Percentiles rank a stretch among this genome's conserved stretches.
Evolutionary conservation across 2,888 invertebrate genomes (phyloP).

Genomic region (Drosophila bunnanda): DNA sequence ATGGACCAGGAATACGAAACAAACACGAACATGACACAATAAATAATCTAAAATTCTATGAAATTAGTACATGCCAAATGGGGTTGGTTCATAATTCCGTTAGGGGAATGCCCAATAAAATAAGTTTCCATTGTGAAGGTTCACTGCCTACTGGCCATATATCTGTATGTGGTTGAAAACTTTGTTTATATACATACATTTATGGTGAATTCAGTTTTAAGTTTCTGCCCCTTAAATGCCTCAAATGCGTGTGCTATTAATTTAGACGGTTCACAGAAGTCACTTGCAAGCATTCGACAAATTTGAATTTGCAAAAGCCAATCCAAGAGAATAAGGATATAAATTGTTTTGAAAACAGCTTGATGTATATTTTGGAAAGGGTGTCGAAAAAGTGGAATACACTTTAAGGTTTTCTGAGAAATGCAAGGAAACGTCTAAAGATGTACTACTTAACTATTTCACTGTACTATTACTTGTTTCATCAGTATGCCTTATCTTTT

Average conservation of each 20-base stretch:
- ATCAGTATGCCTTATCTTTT: background rate
- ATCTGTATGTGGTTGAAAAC: background rate
- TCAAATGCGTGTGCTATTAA: conserved; percentile 63
- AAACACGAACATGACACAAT: conserved; percentile 54
- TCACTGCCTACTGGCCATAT: conserved; percentile 32
- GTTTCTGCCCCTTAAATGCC: conserved; percentile 46
- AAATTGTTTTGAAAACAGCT: conserved; percentile 48
- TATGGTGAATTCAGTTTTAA: conserved; percentile 55
- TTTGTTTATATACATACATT: conserved; percentile 4
- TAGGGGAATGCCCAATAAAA: background rate
- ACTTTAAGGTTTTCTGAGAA: background rate
- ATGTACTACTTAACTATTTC: no score
- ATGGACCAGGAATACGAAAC: conserved; percentile 51
- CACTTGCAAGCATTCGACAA: conserved; percentile 19
- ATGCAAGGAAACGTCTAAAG: background rate
- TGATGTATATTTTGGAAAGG: conserved; percentile 49
- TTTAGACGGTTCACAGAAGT: conserved; percentile 44
- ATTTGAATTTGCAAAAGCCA: conserved; percentile 30
- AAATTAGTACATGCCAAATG: conserved; percentile 78
- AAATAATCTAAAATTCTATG: conserved; percentile 77
- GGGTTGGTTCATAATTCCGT: conserved; percentile 47
- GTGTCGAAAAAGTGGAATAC: conserved; percentile 7
- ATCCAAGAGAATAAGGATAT: conserved; percentile 33
- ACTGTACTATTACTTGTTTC: no score
- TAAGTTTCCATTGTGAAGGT: background rate